Base-by-base conservation (phyloP, 1,140 invertebrate species). In the Parapsyche elsis region DNA sequence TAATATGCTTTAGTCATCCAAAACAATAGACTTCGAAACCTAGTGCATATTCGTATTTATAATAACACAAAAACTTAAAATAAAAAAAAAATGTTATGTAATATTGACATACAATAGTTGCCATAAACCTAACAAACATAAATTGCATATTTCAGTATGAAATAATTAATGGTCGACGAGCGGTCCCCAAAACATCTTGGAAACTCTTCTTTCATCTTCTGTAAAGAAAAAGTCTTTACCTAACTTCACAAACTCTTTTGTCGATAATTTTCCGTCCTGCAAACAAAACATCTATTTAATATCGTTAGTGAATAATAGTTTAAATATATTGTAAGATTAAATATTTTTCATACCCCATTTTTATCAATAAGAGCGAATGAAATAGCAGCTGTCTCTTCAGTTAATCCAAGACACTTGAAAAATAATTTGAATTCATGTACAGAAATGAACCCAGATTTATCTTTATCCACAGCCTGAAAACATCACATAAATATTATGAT, bases 181-280 rank as follows among this genome's bases (percentile, higher is more conserved):
- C 9, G 94, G 94, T 46, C 95, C 95, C 94, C 94, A 96, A 84
- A 96, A 95, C 89, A 94, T 92, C 88, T 94, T 95, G 84, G 94
- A 95, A 49, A 95, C 93, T 83, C 89, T 91, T 1, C 87, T 90
- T 83, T 94, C 91, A 86, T 96, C 93, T 87, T 95, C 93, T 0
- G 92, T 92, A 14, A 93, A 87, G 87, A 95, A 95, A 87, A 93
- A 95, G 71, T 95, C 94, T 79, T 92, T 92, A 10, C 94, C 94
- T 59, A 94, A 88, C 85, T 92, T 92, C 0, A 95, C 91, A 85
- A 96, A 96, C 85, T 96, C 94, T 85, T 95, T 92, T 16, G 92
- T 84, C 46, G 91, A 94, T 44, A 96, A 87, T 87, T 92, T 92
- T 45, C 94, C 94, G 87, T 95, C 94, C 88, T 89, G 87, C 5